Conservation (phyloP, 2,797 vertebrate species). For the Morelia viridis region DNA sequence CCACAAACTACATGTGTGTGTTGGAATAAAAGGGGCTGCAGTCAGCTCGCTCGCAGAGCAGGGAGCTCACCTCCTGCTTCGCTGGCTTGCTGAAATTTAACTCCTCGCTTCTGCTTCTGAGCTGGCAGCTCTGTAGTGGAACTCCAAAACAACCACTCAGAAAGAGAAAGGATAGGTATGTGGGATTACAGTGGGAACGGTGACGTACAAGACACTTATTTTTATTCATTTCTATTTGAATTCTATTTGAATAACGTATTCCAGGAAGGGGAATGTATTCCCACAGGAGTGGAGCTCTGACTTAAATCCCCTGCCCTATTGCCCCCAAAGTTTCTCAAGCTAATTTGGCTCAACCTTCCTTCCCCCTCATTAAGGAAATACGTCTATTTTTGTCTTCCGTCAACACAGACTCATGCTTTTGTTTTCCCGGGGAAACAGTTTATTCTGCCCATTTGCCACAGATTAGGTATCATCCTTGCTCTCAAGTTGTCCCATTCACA, state of each 20-base stretch:
- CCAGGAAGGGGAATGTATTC: not conserved
- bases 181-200: conserved; percentile 42
- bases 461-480: too few relatives aligned
- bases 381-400: not conserved
- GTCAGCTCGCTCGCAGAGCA: conserved; percentile 63
- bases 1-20: conserved; percentile 70
- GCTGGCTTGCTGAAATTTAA: conserved; percentile 63
- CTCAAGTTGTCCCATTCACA: not conserved
- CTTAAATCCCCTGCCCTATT: not conserved
- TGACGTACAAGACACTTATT: not conserved
- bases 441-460: not conserved
- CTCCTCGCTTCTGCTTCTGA: conserved; percentile 63
- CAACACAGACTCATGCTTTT: not conserved
- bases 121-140: not conserved
- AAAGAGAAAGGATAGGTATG: conserved; percentile 18
- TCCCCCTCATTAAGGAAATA: not conserved
- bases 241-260: not conserved
- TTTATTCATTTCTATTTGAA: not conserved
- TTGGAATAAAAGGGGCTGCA: conserved; percentile 70
- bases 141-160: conserved; percentile 40
- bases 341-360: not conserved
- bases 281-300: not conserved
- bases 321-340: not conserved
- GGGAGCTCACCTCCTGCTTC: conserved; percentile 71
- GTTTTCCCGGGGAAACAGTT: not conserved